Evolutionary conservation across 2,888 invertebrate genomes (phyloP).

Genomic region (Timema podura): DNA sequence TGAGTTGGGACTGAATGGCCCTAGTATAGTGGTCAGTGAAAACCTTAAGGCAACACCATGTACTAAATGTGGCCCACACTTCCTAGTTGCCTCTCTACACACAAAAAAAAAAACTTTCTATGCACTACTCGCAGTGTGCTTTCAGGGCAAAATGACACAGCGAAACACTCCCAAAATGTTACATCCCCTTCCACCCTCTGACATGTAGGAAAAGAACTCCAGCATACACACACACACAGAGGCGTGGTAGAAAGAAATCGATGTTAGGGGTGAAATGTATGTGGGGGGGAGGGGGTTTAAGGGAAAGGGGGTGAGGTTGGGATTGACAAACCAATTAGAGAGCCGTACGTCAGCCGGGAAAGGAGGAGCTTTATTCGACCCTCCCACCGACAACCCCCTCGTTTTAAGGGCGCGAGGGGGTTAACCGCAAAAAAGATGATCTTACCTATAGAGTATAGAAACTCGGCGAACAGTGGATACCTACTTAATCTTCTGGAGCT

Average conservation of each 20-base stretch:
- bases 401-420: too few species aligned
- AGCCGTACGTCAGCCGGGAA: constrained; percentile 12
- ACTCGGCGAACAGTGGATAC: too few species aligned
- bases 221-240: neutral
- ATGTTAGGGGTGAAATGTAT: neutral
- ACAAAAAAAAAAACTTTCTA: too few species aligned
- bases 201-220: neutral
- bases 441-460: too few species aligned
- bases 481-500: too few species aligned
- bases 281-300: constrained; percentile 1
- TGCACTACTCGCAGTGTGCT: neutral
- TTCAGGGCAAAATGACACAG: constrained; percentile 8
- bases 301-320: neutral
- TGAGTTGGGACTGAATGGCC: constrained; percentile 7
- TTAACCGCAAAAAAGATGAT: too few species aligned
- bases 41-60: constrained; percentile 14
- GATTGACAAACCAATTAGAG: constrained; percentile 24
- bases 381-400: neutral
- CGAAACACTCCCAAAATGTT: neutral
- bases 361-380: constrained; percentile 12
- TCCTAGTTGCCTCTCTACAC: too few species aligned
- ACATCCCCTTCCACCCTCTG: neutral
- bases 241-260: constrained; percentile 14
- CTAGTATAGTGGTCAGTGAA: neutral
- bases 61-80: neutral